Evolutionary conservation across 1,140 invertebrate species (phyloP), one percentile per base, ranked within the genome.

Genomic region (Saccostrea echinata): DNA sequence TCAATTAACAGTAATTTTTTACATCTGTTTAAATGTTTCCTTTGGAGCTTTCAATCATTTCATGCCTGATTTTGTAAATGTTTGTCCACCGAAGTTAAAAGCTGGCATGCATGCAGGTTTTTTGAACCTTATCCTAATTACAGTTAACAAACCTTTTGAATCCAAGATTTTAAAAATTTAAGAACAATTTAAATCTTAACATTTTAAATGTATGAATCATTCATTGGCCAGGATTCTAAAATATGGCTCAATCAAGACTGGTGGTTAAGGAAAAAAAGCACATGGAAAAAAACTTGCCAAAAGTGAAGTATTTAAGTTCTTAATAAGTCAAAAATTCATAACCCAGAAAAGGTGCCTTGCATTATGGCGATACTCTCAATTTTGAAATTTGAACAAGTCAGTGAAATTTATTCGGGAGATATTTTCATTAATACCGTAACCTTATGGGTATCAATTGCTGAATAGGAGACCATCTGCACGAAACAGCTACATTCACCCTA

Each of bases 121-220:
- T 76, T 76, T 76, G 12, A 76, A 76, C 68, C 68, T 30, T 76
- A 33, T 76, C 68, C 68, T 76, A 76, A 76, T 76, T 76, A 76
- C 68, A 76, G 68, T 76, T 76, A 76, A 76, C 68, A 76, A n/a
- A 27, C 6, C 68, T 76, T 76, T 76, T 33, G 68, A 76, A 76
- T 76, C 27, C 30, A 16, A 76, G 68, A 18, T 76, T 76, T 76
- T 30, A 35, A 76, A 76, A 76, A 33, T 76, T 61, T 76, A 30
- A 76, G 68, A 76, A 76, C 68, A 30, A 76, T 76, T 76, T 76
- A 76, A 76, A 76, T 76, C 68, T 76, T 16, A 30, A 76, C 68
- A 76, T 76, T 76, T 76, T 76, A 76, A 76, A 76, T 76, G 68
- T 76, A 76, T 76, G 68, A 76, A 76, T 76, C 68, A 76, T 76